These are phyloP conservation scores for Orchesella cincta DNA, from an alignment of 1,140 invertebrate genomes.

Conservation along the genomic window DNA sequence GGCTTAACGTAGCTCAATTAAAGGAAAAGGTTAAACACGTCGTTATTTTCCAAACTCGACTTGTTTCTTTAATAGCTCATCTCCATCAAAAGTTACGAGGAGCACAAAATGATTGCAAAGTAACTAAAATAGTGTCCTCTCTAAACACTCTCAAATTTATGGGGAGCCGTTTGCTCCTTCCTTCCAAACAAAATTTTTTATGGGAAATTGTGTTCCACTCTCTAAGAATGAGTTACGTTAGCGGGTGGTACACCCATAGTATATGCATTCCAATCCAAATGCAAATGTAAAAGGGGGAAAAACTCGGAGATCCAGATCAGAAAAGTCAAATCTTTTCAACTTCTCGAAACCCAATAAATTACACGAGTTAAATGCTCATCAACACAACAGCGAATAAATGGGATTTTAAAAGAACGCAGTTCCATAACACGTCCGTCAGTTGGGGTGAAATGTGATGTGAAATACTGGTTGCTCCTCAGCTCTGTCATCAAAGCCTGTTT, in stretches of 20 bases:
- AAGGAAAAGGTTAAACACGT: neutral
- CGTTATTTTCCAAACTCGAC: neutral
- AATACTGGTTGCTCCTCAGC: neutral
- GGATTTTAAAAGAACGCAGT: neutral
- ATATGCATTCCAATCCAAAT: neutral
- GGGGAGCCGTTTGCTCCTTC: neutral
- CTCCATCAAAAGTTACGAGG: neutral
- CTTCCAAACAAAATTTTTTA: neutral
- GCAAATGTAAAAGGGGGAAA: neutral
- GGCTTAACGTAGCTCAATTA: neutral
- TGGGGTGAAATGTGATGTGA: neutral
- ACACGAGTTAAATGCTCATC: neutral
- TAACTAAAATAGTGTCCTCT: neutral
- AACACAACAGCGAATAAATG: constrained; percentile 1
- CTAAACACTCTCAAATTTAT: constrained; percentile 3
- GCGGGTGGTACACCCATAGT: neutral
- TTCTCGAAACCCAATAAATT: constrained; percentile 15
- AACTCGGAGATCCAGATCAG: constrained; percentile 1
- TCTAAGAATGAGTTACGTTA: neutral
- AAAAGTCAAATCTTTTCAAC: neutral
- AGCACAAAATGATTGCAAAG: neutral
- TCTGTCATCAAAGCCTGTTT: too few relatives aligned
- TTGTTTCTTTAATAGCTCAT: neutral
- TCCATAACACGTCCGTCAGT: neutral
- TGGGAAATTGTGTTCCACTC: constrained; percentile 2